A percentile compares a stretch with the other conserved stretches of the same genome.
phyloP scores from a whole-genome alignment of 2,888 invertebrate genomes.

The Lordiphosa fenestrarum region DNA sequence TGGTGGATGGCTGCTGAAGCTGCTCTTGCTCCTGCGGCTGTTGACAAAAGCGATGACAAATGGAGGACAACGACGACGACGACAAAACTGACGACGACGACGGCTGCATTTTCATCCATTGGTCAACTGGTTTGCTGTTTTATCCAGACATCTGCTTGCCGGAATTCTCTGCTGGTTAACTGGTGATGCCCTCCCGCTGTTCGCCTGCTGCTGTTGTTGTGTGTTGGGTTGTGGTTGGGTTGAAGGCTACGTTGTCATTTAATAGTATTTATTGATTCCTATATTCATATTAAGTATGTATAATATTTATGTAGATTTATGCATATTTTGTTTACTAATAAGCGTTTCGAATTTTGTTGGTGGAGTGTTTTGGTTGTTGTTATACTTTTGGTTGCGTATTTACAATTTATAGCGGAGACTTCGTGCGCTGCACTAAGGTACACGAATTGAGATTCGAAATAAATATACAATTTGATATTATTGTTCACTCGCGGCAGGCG shows the following conservation, averaged over 20 bases:
- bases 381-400: slow-evolving; percentile 59
- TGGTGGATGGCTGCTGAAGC: slow-evolving; percentile 9
- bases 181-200: slow-evolving; percentile 1
- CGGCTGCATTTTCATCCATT: slow-evolving; percentile 78
- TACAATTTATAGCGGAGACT: slow-evolving; percentile 58
- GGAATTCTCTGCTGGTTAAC: slow-evolving; percentile 38
- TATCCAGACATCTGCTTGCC: slow-evolving; percentile 75
- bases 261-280: slow-evolving; percentile 43
- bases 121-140: slow-evolving; percentile 62
- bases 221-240: slow-evolving; percentile 18
- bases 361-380: slow-evolving; percentile 50
- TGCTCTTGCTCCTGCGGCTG: slow-evolving; percentile 36
- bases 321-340: slow-evolving; percentile 42
- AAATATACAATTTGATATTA: slow-evolving; percentile 8
- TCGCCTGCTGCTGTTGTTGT: slow-evolving; percentile 13
- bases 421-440: slow-evolving; percentile 45
- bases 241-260: slow-evolving; percentile 43
- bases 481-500: slow-evolving; percentile 26
- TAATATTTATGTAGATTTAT: slow-evolving; percentile 33
- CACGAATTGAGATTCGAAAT: slow-evolving; percentile 13
- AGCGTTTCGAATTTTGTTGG: slow-evolving; percentile 37
- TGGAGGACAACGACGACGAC: slow-evolving; percentile 74
- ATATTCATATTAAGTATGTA: slow-evolving; percentile 46
- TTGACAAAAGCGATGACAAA: slow-evolving; percentile 72
- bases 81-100: slow-evolving; percentile 68